Conservation (phyloP, 2,888 invertebrate species). For the Calliphora vomitoria region DNA sequence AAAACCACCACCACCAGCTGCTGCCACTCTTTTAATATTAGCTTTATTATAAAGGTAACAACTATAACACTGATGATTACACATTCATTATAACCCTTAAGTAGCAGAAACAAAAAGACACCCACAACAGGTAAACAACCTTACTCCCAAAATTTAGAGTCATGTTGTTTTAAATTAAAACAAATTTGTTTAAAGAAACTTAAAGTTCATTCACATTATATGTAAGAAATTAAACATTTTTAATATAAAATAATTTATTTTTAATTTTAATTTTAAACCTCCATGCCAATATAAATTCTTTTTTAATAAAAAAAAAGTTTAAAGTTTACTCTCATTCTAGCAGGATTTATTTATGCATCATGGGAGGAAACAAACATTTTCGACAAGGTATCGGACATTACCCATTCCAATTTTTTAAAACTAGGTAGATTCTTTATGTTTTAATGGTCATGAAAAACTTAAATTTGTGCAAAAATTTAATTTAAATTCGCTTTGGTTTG, state of each 20-base stretch:
- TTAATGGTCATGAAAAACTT: too few species aligned
- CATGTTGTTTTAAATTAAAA: background rate
- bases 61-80: constrained; percentile 19
- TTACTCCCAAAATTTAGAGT: background rate
- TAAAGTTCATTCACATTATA: constrained; percentile 54
- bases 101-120: background rate
- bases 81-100: constrained; percentile 7
- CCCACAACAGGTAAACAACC: background rate
- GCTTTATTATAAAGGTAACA: background rate
- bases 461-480: too few species aligned
- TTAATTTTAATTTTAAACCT: background rate
- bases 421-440: too few species aligned
- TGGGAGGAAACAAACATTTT: too few species aligned
- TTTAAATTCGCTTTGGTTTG: too few species aligned
- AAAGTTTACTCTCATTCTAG: too few species aligned
- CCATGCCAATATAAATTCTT: background rate
- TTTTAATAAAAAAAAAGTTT: background rate
- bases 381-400: too few species aligned
- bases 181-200: background rate
- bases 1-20: constrained; percentile 32
- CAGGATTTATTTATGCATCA: too few species aligned
- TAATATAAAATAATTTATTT: background rate
- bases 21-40: background rate
- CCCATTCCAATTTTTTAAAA: too few species aligned
- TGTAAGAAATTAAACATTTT: too few species aligned